phyloP scores from a whole-genome alignment of 2,797 vertebrate genomes.

The Clarias fuscus region DNA sequence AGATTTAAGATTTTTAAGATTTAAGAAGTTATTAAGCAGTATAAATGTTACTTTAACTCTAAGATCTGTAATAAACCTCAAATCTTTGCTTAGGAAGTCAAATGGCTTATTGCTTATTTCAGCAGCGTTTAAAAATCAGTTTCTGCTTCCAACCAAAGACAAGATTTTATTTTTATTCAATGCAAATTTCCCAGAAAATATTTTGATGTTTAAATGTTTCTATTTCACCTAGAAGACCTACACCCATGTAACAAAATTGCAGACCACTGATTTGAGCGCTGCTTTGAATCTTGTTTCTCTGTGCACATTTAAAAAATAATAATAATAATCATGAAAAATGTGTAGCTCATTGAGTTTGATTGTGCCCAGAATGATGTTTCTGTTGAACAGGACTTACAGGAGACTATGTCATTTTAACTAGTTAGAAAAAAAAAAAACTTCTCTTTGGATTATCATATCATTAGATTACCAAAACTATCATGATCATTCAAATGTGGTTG shows the following conservation, averaged over 20 bases:
- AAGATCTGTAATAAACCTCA: neutral
- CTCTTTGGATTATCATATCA: constrained; percentile 31
- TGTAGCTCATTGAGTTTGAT: neutral
- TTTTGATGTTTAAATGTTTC: constrained; percentile 22
- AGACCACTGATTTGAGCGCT: neutral
- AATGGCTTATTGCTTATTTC: neutral
- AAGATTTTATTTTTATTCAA: constrained; percentile 1
- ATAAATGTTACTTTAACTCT: constrained; percentile 9
- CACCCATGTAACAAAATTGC: constrained; percentile 2
- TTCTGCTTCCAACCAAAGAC: constrained; percentile 42
- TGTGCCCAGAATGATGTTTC: neutral
- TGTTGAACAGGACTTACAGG: neutral
- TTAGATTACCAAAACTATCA: constrained; percentile 22
- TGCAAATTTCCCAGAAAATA: constrained; percentile 22
- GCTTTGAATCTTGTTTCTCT: neutral
- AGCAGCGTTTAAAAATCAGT: constrained; percentile 14
- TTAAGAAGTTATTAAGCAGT: neutral
- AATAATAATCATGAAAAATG: neutral
- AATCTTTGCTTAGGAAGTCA: neutral
- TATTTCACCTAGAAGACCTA: constrained; percentile 7
- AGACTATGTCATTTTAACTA: constrained; percentile 26
- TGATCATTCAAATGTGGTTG: constrained; percentile 43
- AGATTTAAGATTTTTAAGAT: constrained; percentile 16
- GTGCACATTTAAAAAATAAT: neutral
- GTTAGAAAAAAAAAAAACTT: neutral